phyloP scores from a whole-genome alignment of 2,888 invertebrate genomes.

The Hydriomena furcata region DNA sequence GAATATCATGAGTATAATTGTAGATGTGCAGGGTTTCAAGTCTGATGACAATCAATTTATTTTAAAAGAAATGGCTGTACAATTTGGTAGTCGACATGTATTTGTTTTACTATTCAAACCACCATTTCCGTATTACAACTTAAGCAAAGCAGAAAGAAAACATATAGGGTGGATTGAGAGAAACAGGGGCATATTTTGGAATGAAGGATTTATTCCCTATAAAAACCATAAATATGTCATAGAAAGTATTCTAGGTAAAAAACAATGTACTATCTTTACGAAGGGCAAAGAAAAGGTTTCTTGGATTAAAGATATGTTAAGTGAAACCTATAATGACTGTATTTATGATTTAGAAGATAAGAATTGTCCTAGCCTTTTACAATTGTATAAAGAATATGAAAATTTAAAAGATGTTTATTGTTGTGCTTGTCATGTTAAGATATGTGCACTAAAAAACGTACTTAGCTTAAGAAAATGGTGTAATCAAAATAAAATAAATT shows the following conservation, averaged over 20 bases:
- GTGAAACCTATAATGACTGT: neutral
- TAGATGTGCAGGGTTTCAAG: slow-evolving; percentile 8
- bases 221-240: neutral
- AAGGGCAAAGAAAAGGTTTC: slow-evolving; percentile 1
- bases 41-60: slow-evolving; percentile 25
- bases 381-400: neutral
- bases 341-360: neutral
- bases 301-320: slow-evolving; percentile 1
- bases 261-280: neutral
- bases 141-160: slow-evolving; percentile 24
- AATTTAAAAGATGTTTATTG: neutral
- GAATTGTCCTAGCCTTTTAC: neutral
- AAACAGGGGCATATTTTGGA: slow-evolving; percentile 10
- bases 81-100: neutral
- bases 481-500: neutral
- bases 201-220: slow-evolving; percentile 1
- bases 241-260: neutral
- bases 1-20: slow-evolving; percentile 19
- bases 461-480: neutral
- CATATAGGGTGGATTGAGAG: slow-evolving; percentile 6
- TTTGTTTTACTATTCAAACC: slow-evolving; percentile 29
- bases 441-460: slow-evolving; percentile 11
- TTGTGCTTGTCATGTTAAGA: neutral
- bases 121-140: slow-evolving; percentile 28
- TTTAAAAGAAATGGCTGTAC: slow-evolving; percentile 35